Conservation (phyloP, 1,140 invertebrate species). For the Melitaea cinxia region DNA sequence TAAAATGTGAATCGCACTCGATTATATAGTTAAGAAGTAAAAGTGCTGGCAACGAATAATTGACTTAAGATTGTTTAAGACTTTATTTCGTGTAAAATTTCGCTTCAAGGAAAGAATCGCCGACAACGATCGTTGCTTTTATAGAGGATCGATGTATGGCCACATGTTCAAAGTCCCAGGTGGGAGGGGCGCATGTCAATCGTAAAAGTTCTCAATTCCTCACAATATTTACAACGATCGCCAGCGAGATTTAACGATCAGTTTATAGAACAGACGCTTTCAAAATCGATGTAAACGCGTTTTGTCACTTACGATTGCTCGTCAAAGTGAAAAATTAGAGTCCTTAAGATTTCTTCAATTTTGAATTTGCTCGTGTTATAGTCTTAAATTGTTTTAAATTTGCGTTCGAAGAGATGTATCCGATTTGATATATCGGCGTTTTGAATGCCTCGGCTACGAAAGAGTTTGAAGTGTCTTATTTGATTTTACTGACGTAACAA, state of each 20-base stretch:
- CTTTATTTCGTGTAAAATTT: conserved; percentile 34
- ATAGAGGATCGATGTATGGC: conserved; percentile 66
- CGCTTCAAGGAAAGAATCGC: conserved; percentile 45
- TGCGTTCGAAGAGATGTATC: neutral
- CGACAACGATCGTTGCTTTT: conserved; percentile 61
- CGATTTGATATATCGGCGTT: neutral
- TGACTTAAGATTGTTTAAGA: conserved; percentile 34
- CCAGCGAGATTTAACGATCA: conserved; percentile 75
- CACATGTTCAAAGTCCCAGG: conserved; percentile 65
- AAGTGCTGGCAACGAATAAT: conserved; percentile 33
- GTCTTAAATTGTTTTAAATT: neutral
- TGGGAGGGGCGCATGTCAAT: conserved; percentile 67
- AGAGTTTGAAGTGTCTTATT: neutral
- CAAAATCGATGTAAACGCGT: conserved; percentile 69
- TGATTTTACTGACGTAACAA: neutral
- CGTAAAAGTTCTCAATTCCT: conserved; percentile 70
- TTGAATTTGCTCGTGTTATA: conserved; percentile 1
- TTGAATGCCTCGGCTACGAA: neutral
- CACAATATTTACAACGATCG: conserved; percentile 76
- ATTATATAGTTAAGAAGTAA: conserved; percentile 30
- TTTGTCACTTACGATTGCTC: conserved; percentile 59
- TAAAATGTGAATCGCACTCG: conserved; percentile 25
- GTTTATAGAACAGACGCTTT: conserved; percentile 75
- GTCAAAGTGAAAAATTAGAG: conserved; percentile 47
- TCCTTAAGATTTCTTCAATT: conserved; percentile 29